phyloP scores from a whole-genome alignment of 2,113 vertebrate species.

The Pseudorasbora parva region DNA sequence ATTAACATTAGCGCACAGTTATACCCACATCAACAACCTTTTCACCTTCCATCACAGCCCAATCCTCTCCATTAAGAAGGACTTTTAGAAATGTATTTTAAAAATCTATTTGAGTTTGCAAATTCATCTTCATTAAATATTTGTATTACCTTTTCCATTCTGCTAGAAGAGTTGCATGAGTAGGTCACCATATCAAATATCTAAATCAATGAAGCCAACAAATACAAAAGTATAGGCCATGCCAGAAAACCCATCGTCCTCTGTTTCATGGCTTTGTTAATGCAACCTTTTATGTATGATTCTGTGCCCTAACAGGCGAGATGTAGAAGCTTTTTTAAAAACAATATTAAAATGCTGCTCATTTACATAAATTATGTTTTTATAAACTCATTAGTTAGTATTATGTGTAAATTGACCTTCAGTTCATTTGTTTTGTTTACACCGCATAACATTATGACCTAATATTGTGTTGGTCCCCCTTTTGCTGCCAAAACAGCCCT shows the following conservation, averaged over 20 bases:
- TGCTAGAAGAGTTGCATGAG: not conserved
- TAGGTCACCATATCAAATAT: not conserved
- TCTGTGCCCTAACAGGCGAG: not conserved
- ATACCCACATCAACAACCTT: not conserved
- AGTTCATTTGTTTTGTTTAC: no score
- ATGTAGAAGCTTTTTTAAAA: not conserved
- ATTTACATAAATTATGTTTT: not conserved
- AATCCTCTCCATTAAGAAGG: not conserved
- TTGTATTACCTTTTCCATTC: constrained; percentile 5
- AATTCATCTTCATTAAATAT: not conserved
- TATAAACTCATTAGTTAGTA: no score
- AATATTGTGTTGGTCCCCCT: no score
- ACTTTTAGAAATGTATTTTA: constrained; percentile 1
- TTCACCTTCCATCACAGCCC: not conserved
- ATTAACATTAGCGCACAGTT: not conserved
- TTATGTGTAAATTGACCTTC: no score
- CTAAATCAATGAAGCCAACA: constrained; percentile 5
- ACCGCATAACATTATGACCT: no score
- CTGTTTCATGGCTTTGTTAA: not conserved
- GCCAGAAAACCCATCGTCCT: not conserved
- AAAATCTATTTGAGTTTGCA: not conserved
- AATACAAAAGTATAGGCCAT: not conserved
- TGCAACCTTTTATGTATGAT: not conserved
- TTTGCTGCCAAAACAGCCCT: no score
- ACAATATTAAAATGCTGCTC: not conserved